phyloP scores from a whole-genome alignment of 2,113 vertebrate species.

The Sylvietta virens region DNA sequence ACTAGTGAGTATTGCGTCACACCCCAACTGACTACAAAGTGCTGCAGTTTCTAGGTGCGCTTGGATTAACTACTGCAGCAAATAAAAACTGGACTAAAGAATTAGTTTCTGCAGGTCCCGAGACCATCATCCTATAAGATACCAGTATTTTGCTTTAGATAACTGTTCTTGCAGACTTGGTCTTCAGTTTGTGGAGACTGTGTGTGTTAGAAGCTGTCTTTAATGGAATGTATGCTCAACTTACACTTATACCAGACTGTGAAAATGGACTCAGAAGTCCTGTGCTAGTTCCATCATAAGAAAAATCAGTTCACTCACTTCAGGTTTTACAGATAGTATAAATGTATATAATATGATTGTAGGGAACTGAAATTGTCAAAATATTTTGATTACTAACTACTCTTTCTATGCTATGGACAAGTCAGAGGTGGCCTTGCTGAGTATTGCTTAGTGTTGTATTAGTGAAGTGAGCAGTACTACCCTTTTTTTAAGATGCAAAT shows the following conservation, averaged over 20 bases:
- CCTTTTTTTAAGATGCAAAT: background rate
- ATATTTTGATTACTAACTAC: background rate
- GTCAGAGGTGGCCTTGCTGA: background rate
- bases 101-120: background rate
- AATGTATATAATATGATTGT: background rate
- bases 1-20: constrained; percentile 78
- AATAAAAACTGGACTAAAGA: background rate
- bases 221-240: background rate
- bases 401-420: background rate
- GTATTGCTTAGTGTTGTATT: background rate
- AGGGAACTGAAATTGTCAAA: background rate
- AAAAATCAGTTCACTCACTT: background rate
- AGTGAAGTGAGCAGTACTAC: background rate
- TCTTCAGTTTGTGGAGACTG: background rate
- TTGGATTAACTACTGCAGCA: background rate
- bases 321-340: background rate
- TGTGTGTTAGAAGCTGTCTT: background rate
- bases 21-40: background rate
- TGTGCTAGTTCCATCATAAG: background rate
- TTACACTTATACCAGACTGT: background rate
- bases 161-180: background rate
- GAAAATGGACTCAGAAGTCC: background rate
- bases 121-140: background rate
- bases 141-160: background rate
- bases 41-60: background rate